Evolutionary conservation across 2,113 vertebrate genomes (phyloP).

Genomic region (Phyllostomus hastatus): DNA sequence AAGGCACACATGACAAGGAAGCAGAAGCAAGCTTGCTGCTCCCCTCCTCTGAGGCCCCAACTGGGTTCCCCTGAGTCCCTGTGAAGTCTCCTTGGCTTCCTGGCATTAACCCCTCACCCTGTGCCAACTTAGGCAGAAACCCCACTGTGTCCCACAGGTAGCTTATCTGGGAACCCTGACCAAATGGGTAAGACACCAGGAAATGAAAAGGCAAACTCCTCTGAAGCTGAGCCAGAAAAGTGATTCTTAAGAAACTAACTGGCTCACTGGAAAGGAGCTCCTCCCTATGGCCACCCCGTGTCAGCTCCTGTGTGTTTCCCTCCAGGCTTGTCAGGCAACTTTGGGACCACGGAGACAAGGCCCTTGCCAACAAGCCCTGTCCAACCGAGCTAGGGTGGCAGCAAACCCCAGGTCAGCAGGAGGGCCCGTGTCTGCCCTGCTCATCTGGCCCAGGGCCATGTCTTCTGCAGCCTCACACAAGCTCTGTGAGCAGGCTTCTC

Average conservation of each 20-base stretch:
- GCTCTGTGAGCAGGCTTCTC: background rate
- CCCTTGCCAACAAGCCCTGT: background rate
- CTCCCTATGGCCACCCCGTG: background rate
- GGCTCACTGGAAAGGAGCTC: background rate
- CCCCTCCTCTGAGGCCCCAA: background rate
- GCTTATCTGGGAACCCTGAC: background rate
- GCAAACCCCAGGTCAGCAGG: background rate
- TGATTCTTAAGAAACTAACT: background rate
- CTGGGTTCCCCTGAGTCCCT: background rate
- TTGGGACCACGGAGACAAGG: background rate
- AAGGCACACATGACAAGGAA: background rate
- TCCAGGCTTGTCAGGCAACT: constrained; percentile 30
- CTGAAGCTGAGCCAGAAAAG: background rate
- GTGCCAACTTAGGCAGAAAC: background rate
- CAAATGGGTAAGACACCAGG: background rate
- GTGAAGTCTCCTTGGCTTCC: background rate
- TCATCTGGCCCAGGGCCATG: background rate
- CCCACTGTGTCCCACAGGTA: background rate
- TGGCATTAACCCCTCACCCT: background rate
- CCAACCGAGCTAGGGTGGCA: background rate
- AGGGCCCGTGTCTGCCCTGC: background rate
- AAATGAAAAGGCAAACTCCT: background rate
- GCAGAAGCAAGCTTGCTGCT: background rate
- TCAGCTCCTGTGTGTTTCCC: constrained; percentile 38
- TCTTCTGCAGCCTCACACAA: background rate